Evolutionary conservation across 2,797 vertebrate genomes (phyloP).

Genomic region (Periparus ater): DNA sequence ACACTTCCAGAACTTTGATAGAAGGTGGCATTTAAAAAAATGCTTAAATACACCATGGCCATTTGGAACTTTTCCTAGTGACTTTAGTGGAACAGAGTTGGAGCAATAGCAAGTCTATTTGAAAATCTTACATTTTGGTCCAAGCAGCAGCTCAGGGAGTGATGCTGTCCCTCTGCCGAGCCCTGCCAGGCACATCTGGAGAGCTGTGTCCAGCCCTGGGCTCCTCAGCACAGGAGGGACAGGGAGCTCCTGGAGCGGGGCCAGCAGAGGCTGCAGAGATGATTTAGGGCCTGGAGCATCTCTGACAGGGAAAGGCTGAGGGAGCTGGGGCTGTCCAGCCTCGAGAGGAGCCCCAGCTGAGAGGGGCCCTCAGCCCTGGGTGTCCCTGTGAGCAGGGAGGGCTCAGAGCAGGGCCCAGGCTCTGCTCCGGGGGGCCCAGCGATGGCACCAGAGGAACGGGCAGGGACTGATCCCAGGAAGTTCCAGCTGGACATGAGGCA

Average conservation of each 20-base stretch:
- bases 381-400: neutral
- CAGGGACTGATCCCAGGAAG: neutral
- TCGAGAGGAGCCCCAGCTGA: neutral
- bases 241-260: neutral
- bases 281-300: neutral
- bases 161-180: neutral
- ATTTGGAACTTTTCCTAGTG: neutral
- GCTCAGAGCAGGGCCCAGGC: neutral
- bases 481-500: neutral
- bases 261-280: rapidly evolving
- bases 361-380: neutral
- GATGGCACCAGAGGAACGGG: neutral
- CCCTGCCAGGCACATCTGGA: neutral
- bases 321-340: neutral
- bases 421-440: neutral
- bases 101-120: neutral
- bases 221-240: neutral
- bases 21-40: neutral
- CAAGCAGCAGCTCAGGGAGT: neutral
- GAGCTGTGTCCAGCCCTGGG: neutral
- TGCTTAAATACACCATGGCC: neutral
- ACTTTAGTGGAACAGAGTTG: neutral
- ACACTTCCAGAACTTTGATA: neutral
- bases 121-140: neutral
- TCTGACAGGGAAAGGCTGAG: neutral